These are phyloP conservation scores for Dermolepida albohirtum DNA, from an alignment of 2,888 invertebrate genomes.

Conservation along the genomic window DNA sequence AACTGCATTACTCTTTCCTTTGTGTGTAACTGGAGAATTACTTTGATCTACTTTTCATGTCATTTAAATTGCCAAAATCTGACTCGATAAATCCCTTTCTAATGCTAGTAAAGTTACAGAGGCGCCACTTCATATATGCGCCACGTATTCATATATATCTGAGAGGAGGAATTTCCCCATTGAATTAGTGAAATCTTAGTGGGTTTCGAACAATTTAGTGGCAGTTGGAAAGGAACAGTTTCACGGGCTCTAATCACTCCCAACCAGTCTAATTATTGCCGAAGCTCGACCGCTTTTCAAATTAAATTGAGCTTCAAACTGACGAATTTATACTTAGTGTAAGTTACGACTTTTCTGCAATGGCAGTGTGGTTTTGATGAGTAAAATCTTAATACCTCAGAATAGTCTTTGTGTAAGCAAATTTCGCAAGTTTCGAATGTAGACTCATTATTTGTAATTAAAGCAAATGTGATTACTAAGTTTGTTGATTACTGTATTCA, in stretches of 20 bases:
- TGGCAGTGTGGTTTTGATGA: conserved; percentile 17
- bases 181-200: conserved; percentile 38
- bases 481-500: too few relatives aligned
- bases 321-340: conserved; percentile 45
- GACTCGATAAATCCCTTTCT: conserved; percentile 33
- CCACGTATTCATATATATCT: conserved; percentile 11
- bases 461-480: too few relatives aligned
- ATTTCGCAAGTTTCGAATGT: conserved; percentile 1
- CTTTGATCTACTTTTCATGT: conserved; percentile 38
- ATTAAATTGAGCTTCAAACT: conserved; percentile 47
- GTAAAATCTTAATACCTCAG: conserved; percentile 8
- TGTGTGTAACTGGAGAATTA: conserved; percentile 34
- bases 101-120: conserved; percentile 19
- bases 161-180: conserved; percentile 28
- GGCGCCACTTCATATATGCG: conserved; percentile 24
- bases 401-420: background rate
- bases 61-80: conserved; percentile 38
- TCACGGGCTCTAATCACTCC: conserved; percentile 46
- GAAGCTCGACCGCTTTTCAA: conserved; percentile 47
- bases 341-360: conserved; percentile 25
- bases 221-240: conserved; percentile 35
- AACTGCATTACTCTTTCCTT: conserved; percentile 23
- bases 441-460: background rate
- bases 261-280: conserved; percentile 46
- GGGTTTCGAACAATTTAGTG: conserved; percentile 36